A percentile compares a stretch with the other conserved stretches of the same genome.
Evolutionary conservation across 2,113 vertebrate genomes (phyloP).

Genomic region (Numida meleagris): DNA sequence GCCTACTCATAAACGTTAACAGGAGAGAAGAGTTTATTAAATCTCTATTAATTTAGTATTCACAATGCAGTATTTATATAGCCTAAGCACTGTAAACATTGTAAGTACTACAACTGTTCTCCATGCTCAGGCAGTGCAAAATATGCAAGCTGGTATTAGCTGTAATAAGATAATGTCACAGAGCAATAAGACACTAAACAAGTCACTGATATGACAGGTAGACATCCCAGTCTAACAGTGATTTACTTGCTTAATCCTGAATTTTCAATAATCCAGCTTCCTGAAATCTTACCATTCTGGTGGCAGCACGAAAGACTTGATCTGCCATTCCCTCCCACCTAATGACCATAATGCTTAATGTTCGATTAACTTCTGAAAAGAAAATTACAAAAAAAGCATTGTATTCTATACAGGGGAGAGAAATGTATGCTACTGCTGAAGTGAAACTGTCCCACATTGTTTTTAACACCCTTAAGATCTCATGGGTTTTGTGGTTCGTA

Average conservation of each 20-base stretch:
- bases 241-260: neutral
- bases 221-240: neutral
- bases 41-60: neutral
- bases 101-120: neutral
- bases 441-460: neutral
- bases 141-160: neutral
- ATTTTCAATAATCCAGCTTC: neutral
- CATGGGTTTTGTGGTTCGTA: slow-evolving; percentile 5
- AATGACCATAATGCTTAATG: neutral
- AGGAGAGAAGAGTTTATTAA: neutral
- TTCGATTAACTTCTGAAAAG: neutral
- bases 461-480: slow-evolving; percentile 27
- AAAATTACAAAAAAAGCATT: neutral
- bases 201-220: neutral
- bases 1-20: neutral
- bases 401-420: neutral
- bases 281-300: neutral
- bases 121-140: neutral
- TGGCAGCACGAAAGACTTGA: neutral
- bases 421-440: neutral
- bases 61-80: neutral
- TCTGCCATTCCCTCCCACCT: neutral
- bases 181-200: neutral
- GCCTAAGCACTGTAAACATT: neutral
- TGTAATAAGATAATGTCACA: slow-evolving; percentile 30